Conservation (phyloP, 1,140 invertebrate genomes). For the Aphelenchoides avenae region DNA sequence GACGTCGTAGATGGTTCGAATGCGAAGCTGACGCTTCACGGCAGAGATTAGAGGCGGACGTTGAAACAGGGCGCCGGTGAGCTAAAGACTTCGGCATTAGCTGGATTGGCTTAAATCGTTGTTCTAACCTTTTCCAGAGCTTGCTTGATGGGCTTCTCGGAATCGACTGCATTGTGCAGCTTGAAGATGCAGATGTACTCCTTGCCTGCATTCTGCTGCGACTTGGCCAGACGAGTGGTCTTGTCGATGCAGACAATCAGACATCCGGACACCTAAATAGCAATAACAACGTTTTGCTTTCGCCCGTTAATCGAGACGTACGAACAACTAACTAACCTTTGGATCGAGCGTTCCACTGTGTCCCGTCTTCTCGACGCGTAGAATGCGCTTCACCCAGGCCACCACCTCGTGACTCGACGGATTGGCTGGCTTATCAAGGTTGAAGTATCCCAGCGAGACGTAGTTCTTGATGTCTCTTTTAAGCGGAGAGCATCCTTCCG, state of each 20-base stretch:
- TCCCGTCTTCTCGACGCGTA: slow-evolving; percentile 88
- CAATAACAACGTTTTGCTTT: slow-evolving; percentile 16
- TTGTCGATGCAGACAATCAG: slow-evolving; percentile 95
- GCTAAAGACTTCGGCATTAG: no score
- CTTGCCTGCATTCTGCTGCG: slow-evolving; percentile 87
- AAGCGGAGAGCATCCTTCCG: slow-evolving; percentile 84
- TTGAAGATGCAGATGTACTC: slow-evolving; percentile 96
- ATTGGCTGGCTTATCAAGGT: slow-evolving; percentile 97
- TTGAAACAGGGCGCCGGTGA: slow-evolving; percentile 95
- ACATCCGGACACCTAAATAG: slow-evolving; percentile 69
- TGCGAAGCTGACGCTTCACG: slow-evolving; percentile 91
- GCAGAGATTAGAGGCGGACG: slow-evolving; percentile 95
- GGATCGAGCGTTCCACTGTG: slow-evolving; percentile 99
- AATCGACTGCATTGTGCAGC: slow-evolving; percentile 81
- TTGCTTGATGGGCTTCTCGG: slow-evolving; percentile 70
- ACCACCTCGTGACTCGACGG: slow-evolving; percentile 99
- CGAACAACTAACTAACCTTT: slow-evolving; percentile 70
- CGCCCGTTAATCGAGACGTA: not conserved
- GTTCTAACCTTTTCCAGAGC: slow-evolving; percentile 54
- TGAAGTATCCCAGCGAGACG: slow-evolving; percentile 85
- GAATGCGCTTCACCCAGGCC: slow-evolving; percentile 95
- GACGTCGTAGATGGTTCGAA: slow-evolving; percentile 95
- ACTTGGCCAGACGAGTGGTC: slow-evolving; percentile 91
- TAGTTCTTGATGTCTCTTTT: slow-evolving; percentile 84
- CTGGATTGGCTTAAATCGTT: slow-evolving; percentile 5